Conservation (phyloP, 2,113 vertebrate genomes). For the Oreochromis aureus region DNA sequence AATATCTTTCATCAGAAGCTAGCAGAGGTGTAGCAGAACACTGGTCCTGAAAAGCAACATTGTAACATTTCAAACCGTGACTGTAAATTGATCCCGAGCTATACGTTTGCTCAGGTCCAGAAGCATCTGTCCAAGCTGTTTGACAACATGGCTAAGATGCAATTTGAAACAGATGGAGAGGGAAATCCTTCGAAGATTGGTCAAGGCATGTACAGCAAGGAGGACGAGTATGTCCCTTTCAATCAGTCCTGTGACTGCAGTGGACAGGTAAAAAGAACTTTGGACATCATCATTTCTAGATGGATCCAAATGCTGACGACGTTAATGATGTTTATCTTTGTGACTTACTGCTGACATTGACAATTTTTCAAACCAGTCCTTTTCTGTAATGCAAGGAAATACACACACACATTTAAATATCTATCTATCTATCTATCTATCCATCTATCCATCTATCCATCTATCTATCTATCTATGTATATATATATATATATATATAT, state of each 20-base stretch:
- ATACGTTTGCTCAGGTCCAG: conserved; percentile 77
- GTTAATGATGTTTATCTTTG: background rate
- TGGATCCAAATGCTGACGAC: background rate
- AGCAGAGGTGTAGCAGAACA: conserved; percentile 16
- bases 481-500: background rate
- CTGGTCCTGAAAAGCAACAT: background rate
- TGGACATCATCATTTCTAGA: background rate
- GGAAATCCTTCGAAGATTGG: conserved; percentile 71
- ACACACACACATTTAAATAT: background rate
- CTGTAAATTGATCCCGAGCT: background rate
- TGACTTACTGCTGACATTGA: background rate
- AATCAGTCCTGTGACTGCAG: conserved; percentile 84
- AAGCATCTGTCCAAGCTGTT: conserved; percentile 93
- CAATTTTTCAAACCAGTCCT: background rate
- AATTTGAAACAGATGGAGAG: conserved; percentile 76
- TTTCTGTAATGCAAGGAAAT: background rate
- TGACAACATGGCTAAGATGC: conserved; percentile 87
- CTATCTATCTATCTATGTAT: too few relatives aligned
- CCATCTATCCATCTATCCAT: too few relatives aligned
- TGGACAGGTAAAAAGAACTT: conserved; percentile 78
- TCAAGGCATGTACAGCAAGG: conserved; percentile 93
- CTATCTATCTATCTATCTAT: too few relatives aligned
- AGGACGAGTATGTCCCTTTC: conserved; percentile 89
- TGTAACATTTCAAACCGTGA: background rate
- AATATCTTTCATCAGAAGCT: conserved; percentile 20